Percentiles rank a stretch among this genome's conserved stretches.
These are phyloP conservation scores for Oscheius sp. DNA, from an alignment of 2,888 invertebrate genomes.

Conservation along the genomic window DNA sequence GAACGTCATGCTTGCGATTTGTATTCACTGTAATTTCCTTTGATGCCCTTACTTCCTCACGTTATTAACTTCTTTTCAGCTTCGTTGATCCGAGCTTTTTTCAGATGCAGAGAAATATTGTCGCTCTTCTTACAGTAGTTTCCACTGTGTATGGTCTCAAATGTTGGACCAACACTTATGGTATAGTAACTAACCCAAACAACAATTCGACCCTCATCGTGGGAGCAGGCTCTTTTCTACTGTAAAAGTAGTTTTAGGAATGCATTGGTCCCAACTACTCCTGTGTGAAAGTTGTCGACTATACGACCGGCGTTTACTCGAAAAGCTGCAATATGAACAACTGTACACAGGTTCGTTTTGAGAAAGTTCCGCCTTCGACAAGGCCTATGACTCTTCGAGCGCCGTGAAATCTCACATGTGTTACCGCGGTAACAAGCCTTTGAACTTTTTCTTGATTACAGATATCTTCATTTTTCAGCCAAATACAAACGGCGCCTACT, in stretches of 20 bases:
- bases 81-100: not conserved
- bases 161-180: not conserved
- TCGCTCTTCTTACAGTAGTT: not conserved
- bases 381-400: not conserved
- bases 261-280: constrained; percentile 6
- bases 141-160: not conserved
- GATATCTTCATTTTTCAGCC: constrained; percentile 9
- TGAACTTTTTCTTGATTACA: not conserved
- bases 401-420: constrained; percentile 4
- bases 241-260: constrained; percentile 2
- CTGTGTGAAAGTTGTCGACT: constrained; percentile 20
- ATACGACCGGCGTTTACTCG: not conserved
- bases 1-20: not conserved
- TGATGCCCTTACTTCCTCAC: not conserved
- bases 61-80: not conserved
- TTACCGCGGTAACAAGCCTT: constrained; percentile 9
- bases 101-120: constrained; percentile 8
- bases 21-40: not conserved
- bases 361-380: not conserved
- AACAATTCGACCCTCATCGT: constrained; percentile 19
- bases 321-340: constrained; percentile 24
- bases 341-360: constrained; percentile 5
- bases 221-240: not conserved
- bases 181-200: not conserved
- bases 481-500: not conserved